Conservation (phyloP, 1,140 invertebrate genomes). For the Ptiloglossa arizonensis region DNA sequence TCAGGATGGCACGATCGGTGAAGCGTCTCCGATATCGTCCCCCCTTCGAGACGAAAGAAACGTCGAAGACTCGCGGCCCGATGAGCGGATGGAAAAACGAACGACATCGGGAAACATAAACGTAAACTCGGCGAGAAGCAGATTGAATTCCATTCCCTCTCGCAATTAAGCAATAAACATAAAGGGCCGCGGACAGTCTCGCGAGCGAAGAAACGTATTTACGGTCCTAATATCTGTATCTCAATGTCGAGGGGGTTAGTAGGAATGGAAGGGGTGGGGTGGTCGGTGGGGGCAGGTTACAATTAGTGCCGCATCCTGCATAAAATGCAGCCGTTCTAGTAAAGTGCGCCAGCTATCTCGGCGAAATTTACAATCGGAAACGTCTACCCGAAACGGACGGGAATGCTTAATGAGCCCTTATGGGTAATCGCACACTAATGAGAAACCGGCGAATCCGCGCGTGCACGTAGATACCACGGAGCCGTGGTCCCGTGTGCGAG, state of each 20-base stretch:
- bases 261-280: too few relatives aligned
- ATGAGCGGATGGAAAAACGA: background rate
- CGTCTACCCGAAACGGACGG: background rate
- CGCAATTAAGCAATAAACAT: conserved; percentile 32
- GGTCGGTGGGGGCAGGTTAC: too few relatives aligned
- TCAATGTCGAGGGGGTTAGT: too few relatives aligned
- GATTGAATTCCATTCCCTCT: background rate
- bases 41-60: too few relatives aligned
- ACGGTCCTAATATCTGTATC: background rate
- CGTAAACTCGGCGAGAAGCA: background rate
- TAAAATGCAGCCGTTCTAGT: background rate
- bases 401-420: conserved; percentile 48
- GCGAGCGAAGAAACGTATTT: conserved; percentile 1
- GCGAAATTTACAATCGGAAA: conserved; percentile 18
- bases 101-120: background rate
- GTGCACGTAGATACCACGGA: background rate
- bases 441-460: conserved; percentile 29
- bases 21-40: too few relatives aligned
- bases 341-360: background rate
- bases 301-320: conserved; percentile 13
- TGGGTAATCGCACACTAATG: conserved; percentile 38
- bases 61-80: too few relatives aligned
- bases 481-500: conserved; percentile 10
- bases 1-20: too few relatives aligned
- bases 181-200: background rate